phyloP scores from a whole-genome alignment of 1,140 invertebrate species.

The Ips typographus region DNA sequence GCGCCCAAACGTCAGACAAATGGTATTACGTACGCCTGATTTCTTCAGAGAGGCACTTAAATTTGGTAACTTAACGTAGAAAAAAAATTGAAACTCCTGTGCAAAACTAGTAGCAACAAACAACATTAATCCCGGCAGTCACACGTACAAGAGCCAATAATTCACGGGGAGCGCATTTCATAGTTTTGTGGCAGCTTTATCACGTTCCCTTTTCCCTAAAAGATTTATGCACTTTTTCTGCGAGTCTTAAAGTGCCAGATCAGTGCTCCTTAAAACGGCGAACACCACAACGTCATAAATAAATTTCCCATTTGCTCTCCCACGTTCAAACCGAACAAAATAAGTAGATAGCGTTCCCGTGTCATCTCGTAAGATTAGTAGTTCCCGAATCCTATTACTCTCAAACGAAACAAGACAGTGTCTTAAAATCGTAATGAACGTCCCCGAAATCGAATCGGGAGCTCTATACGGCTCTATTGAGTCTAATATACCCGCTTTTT shows the following conservation, averaged over 20 bases:
- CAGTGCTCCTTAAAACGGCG: slow-evolving; percentile 12
- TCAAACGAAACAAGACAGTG: slow-evolving; percentile 10
- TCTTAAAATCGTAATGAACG: slow-evolving; percentile 28
- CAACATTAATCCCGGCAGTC: no score
- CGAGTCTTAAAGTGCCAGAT: slow-evolving; percentile 6
- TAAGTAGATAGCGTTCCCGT: slow-evolving; percentile 23
- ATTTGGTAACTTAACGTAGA: no score
- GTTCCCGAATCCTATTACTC: slow-evolving; percentile 25
- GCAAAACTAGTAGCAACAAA: no score
- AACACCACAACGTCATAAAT: slow-evolving; percentile 14
- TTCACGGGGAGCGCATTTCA: no score
- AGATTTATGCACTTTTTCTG: slow-evolving; percentile 13
- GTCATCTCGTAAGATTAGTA: slow-evolving; percentile 27
- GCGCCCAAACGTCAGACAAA: slow-evolving; percentile 14
- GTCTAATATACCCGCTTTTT: neutral
- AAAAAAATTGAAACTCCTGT: no score
- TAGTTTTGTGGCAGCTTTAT: no score
- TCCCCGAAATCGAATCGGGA: neutral
- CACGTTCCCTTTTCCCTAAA: neutral
- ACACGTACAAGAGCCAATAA: no score
- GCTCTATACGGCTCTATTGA: slow-evolving; percentile 7
- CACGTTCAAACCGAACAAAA: slow-evolving; percentile 13
- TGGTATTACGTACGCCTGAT: slow-evolving; percentile 24
- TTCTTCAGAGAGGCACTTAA: neutral
- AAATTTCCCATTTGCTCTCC: slow-evolving; percentile 3